Evolutionary conservation across 2,888 invertebrate species (phyloP).

Genomic region (Sturmia bella): DNA sequence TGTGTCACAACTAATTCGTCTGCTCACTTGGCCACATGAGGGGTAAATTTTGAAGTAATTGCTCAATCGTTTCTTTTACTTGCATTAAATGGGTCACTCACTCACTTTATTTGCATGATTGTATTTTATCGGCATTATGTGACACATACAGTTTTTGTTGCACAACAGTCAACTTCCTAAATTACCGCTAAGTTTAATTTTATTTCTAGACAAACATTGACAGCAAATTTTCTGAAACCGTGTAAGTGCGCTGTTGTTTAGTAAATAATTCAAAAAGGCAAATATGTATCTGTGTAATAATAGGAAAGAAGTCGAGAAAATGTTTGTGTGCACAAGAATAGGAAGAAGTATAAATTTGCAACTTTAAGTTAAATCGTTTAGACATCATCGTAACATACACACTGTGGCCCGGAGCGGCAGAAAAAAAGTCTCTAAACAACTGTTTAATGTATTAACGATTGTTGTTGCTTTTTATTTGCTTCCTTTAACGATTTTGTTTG

Average conservation of each 20-base stretch:
- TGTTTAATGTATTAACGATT: conserved; percentile 65
- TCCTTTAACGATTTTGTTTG: conserved; percentile 48
- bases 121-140: conserved; percentile 15
- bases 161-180: conserved; percentile 45
- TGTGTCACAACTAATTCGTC: background rate
- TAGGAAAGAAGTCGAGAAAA: background rate
- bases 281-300: conserved; percentile 31
- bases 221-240: conserved; percentile 38
- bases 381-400: conserved; percentile 50
- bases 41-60: background rate
- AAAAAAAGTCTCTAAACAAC: conserved; percentile 55
- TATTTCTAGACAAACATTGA: conserved; percentile 55
- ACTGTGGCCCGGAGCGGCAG: conserved; percentile 39
- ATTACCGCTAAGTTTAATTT: conserved; percentile 58
- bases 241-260: conserved; percentile 7
- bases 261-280: conserved; percentile 48
- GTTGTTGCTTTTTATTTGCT: conserved; percentile 50
- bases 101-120: conserved; percentile 31
- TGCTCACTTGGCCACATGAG: no score
- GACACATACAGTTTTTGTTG: conserved; percentile 48
- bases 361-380: conserved; percentile 65
- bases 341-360: conserved; percentile 32
- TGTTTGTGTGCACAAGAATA: no score
- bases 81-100: conserved; percentile 37
- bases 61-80: background rate